phyloP scores from a whole-genome alignment of 2,113 vertebrate genomes.

The Ceyx melanurus region DNA sequence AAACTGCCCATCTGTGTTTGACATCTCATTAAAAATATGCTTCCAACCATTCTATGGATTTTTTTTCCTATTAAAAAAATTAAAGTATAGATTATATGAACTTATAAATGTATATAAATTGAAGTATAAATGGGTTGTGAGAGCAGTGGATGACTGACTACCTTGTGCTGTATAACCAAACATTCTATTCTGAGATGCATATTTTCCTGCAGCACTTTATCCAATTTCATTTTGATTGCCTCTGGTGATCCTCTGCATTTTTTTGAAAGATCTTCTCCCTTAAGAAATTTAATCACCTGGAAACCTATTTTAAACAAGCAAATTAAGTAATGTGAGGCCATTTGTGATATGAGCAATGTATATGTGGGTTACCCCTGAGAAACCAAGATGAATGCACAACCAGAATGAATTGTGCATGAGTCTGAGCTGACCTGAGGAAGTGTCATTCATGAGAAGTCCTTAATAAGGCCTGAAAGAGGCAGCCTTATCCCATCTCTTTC shows the following conservation, averaged over 20 bases:
- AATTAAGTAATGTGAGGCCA: not conserved
- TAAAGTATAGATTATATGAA: no score
- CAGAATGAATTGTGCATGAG: not conserved
- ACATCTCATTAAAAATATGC: not conserved
- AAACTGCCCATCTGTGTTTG: not conserved
- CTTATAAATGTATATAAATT: no score
- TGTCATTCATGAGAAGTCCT: not conserved
- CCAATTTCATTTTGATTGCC: not conserved
- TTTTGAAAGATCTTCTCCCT: not conserved
- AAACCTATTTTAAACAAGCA: not conserved
- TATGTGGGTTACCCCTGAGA: not conserved
- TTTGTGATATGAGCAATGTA: not conserved
- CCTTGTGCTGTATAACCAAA: not conserved
- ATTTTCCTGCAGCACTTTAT: not conserved
- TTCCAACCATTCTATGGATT: not conserved
- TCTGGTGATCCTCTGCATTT: not conserved
- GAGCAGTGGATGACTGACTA: not conserved
- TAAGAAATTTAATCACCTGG: not conserved
- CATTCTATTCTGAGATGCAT: not conserved
- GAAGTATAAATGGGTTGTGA: not conserved
- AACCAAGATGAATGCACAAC: not conserved
- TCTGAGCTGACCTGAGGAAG: not conserved
- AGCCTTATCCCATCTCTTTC: not conserved
- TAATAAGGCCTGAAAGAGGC: not conserved
- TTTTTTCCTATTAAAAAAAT: not conserved